phyloP scores from a whole-genome alignment of 2,888 invertebrate genomes.

The Yponomeuta evonymella region DNA sequence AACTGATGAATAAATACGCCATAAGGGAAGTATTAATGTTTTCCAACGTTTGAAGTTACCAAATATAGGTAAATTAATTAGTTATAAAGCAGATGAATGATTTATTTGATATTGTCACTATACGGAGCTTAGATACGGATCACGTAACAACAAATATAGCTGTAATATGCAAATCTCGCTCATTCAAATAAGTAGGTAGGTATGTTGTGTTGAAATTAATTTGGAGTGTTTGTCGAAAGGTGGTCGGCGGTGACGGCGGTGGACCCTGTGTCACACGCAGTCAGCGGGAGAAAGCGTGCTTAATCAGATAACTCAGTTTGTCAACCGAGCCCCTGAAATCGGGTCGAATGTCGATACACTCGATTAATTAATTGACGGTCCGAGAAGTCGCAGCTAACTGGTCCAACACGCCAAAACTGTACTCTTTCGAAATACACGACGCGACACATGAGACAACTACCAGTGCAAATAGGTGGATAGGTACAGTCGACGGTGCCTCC shows the following conservation, averaged over 20 bases:
- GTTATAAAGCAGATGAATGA: conserved; percentile 28
- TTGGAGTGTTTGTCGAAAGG: conserved; percentile 44
- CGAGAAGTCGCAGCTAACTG: conserved; percentile 66
- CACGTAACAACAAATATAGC: conserved; percentile 30
- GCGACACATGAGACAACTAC: neutral
- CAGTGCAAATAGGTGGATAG: neutral
- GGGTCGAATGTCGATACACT: conserved; percentile 75
- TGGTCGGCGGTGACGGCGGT: conserved; percentile 6
- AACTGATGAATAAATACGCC: conserved; percentile 2
- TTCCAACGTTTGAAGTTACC: conserved; percentile 2
- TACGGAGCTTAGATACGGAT: conserved; percentile 43
- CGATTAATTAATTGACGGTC: conserved; percentile 74
- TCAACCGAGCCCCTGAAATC: conserved; percentile 75
- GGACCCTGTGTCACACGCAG: conserved; percentile 35
- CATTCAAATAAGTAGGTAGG: conserved; percentile 43
- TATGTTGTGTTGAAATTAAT: conserved; percentile 60
- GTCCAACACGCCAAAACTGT: conserved; percentile 55
- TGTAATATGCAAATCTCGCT: conserved; percentile 55
- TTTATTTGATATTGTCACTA: conserved; percentile 40
- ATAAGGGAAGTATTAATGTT: conserved; percentile 9
- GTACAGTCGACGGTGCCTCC: too few relatives aligned
- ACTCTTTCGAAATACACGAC: conserved; percentile 50
- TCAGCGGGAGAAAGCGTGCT: conserved; percentile 71
- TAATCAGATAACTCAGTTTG: conserved; percentile 75
- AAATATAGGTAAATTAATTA: conserved; percentile 18